A percentile compares a stretch with the other conserved stretches of the same genome.
These are phyloP conservation scores for Pseudopipra pipra DNA, from an alignment of 2,113 vertebrate genomes.

Conservation along the genomic window DNA sequence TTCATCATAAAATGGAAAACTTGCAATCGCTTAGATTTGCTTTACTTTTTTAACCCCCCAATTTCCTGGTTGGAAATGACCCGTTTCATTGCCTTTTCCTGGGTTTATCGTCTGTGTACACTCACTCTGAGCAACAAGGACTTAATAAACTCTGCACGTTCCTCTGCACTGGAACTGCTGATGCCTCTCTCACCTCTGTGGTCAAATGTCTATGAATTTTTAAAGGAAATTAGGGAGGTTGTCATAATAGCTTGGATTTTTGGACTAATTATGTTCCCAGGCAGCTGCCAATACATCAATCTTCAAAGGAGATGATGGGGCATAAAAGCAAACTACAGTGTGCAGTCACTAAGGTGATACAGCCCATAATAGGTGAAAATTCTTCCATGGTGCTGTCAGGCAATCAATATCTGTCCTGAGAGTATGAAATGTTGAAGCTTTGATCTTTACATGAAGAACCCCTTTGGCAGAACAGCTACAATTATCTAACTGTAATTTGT, in stretches of 20 bases:
- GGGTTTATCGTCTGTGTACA: not conserved
- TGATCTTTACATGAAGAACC: constrained; percentile 29
- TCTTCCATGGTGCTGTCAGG: not conserved
- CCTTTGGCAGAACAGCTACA: constrained; percentile 2
- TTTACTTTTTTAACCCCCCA: not conserved
- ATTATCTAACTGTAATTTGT: not conserved
- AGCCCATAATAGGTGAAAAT: not conserved
- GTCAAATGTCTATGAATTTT: not conserved
- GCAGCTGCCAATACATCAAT: not conserved
- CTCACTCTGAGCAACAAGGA: not conserved
- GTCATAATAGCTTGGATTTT: not conserved
- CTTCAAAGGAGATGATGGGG: not conserved
- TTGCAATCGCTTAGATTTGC: not conserved
- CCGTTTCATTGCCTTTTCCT: constrained; percentile 20
- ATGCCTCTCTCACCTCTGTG: not conserved
- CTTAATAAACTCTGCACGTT: not conserved
- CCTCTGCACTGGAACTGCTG: not conserved
- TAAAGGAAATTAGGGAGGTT: not conserved
- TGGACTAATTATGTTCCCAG: not conserved
- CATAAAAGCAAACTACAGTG: not conserved
- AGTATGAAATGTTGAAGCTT: constrained; percentile 37
- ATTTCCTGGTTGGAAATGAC: constrained; percentile 38
- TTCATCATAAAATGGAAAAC: not conserved
- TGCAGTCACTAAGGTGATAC: not conserved
- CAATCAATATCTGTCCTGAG: constrained; percentile 4